phyloP scores from a whole-genome alignment of 2,113 vertebrate genomes.

The Gymnocephalus cernua region DNA sequence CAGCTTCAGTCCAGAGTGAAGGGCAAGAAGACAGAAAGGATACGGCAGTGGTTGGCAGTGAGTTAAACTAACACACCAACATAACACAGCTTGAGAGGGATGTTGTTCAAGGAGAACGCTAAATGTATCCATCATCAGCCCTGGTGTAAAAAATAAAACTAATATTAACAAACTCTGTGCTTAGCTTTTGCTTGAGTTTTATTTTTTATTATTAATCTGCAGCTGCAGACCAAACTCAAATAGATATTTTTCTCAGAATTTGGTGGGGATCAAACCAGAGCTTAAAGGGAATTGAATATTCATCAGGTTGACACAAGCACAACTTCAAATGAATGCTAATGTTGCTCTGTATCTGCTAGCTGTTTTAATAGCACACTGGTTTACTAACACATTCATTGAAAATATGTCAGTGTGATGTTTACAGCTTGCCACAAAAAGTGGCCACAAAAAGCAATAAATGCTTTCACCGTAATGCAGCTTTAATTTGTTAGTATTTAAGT shows the following conservation, averaged over 20 bases:
- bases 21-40: constrained; percentile 91
- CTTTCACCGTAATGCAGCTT: neutral
- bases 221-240: too few species aligned
- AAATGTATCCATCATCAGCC: neutral
- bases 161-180: too few species aligned
- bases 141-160: neutral
- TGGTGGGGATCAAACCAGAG: too few species aligned
- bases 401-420: neutral
- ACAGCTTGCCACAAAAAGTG: neutral
- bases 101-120: neutral
- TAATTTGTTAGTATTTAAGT: neutral
- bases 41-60: constrained; percentile 90
- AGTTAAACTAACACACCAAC: constrained; percentile 33
- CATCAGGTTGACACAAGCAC: too few species aligned
- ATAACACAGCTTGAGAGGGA: neutral
- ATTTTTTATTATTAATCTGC: too few species aligned
- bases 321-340: too few species aligned
- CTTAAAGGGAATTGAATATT: too few species aligned
- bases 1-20: constrained; percentile 91
- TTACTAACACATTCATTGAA: neutral
- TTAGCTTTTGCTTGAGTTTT: too few species aligned
- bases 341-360: too few species aligned
- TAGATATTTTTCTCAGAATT: too few species aligned
- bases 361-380: too few species aligned
- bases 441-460: neutral